Percentiles rank a stretch among this genome's conserved stretches.
These are phyloP conservation scores for Phthorimaea operculella DNA, from an alignment of 1,140 invertebrate species.

Conservation along the genomic window DNA sequence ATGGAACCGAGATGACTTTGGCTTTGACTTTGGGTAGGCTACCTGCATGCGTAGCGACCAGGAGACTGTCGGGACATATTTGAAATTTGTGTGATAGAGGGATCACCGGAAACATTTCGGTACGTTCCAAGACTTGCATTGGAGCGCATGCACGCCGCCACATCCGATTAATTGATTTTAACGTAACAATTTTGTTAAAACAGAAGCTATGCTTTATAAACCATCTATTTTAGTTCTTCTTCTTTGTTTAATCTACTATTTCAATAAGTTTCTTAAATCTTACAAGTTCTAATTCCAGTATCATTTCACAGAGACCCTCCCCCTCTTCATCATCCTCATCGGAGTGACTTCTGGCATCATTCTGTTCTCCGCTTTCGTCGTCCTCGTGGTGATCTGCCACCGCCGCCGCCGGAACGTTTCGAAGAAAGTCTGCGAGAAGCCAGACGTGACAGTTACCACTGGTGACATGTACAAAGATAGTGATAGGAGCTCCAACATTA, in stretches of 20 bases:
- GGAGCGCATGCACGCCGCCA: no score
- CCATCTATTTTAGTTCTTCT: not conserved
- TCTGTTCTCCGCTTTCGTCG: slow-evolving; percentile 72
- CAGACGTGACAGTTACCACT: slow-evolving; percentile 52
- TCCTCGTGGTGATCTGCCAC: slow-evolving; percentile 73
- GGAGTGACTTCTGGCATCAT: slow-evolving; percentile 74
- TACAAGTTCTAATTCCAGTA: not conserved
- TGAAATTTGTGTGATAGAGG: no score
- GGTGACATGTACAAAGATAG: slow-evolving; percentile 78
- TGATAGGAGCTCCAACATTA: slow-evolving; percentile 89
- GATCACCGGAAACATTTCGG: no score
- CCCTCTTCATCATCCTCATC: slow-evolving; percentile 72
- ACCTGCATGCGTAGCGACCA: no score
- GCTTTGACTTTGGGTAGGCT: no score
- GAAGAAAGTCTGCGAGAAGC: slow-evolving; percentile 48
- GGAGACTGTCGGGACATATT: no score
- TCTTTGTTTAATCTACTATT: not conserved
- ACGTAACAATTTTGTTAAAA: no score
- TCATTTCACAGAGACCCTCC: slow-evolving; percentile 69
- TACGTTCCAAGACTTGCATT: no score
- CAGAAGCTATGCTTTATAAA: no score
- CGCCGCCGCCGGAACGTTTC: slow-evolving; percentile 63
- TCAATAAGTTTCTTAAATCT: not conserved
- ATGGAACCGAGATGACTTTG: no score
- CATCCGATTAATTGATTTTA: no score